These are phyloP conservation scores for Lumbricus terrestris DNA, from an alignment of 2,888 invertebrate species.

Conservation along the genomic window DNA sequence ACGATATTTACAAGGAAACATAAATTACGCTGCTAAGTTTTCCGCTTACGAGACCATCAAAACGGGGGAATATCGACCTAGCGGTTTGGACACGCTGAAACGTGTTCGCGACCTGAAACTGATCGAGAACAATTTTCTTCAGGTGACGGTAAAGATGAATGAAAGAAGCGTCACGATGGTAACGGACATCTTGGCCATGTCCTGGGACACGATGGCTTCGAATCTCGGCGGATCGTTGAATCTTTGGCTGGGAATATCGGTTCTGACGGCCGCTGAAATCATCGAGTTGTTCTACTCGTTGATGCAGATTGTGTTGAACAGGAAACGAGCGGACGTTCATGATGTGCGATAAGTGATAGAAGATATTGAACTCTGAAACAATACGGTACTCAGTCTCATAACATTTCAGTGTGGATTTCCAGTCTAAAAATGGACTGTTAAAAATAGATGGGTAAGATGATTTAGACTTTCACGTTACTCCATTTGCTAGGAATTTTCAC, in stretches of 20 bases:
- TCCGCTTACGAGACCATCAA: not conserved
- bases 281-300: constrained; percentile 5
- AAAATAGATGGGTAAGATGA: too few relatives aligned
- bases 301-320: not conserved
- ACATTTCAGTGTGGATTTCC: too few relatives aligned
- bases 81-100: not conserved
- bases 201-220: constrained; percentile 8
- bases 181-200: constrained; percentile 4
- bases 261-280: constrained; percentile 4
- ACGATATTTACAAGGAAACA: not conserved
- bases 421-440: too few relatives aligned
- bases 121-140: constrained; percentile 13
- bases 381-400: too few relatives aligned
- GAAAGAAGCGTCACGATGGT: not conserved
- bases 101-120: not conserved
- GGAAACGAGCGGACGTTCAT: not conserved
- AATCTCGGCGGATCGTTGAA: constrained; percentile 12
- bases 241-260: constrained; percentile 13
- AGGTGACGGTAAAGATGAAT: constrained; percentile 13
- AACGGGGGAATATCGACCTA: too few relatives aligned
- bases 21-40: not conserved
- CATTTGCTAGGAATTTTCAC: too few relatives aligned
- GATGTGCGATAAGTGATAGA: not conserved
- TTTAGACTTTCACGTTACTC: too few relatives aligned
- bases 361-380: too few relatives aligned